These are phyloP conservation scores for Mnemiopsis leidyi DNA, from an alignment of 37 sponge, comb jelly and placozoan species.

Conservation along the genomic window DNA sequence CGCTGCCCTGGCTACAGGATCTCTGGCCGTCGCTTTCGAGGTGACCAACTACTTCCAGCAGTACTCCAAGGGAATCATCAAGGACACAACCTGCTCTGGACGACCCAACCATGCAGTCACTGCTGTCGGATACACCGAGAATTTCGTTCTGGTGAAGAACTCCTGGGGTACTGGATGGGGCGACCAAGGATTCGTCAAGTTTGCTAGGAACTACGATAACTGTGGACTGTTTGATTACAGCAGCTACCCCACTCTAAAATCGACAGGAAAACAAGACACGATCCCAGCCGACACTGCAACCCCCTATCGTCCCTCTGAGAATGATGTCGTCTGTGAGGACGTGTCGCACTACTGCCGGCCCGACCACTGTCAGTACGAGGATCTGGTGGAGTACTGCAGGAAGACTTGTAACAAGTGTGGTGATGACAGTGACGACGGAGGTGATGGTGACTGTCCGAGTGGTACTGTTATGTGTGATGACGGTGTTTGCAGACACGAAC, in stretches of 20 bases:
- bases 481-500: constrained; percentile 37
- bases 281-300: background rate
- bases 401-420: background rate
- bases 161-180: constrained; percentile 30
- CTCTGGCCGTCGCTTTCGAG: constrained; percentile 20
- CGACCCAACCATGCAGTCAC: constrained; percentile 29
- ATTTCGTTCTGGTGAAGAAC: constrained; percentile 37
- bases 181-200: constrained; percentile 52
- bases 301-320: background rate
- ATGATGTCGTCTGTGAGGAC: background rate
- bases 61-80: constrained; percentile 17
- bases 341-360: background rate
- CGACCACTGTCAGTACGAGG: background rate
- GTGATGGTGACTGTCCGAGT: constrained; percentile 5
- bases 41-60: constrained; percentile 4
- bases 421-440: background rate
- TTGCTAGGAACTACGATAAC: constrained; percentile 9
- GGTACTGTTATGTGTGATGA: background rate
- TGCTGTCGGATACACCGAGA: constrained; percentile 19
- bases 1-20: background rate
- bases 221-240: constrained; percentile 1
- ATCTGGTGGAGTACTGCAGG: background rate
- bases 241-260: background rate
- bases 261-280: background rate
- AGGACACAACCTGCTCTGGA: constrained; percentile 30